Conservation (phyloP, 2,888 invertebrate genomes). For the Agrochola litura region DNA sequence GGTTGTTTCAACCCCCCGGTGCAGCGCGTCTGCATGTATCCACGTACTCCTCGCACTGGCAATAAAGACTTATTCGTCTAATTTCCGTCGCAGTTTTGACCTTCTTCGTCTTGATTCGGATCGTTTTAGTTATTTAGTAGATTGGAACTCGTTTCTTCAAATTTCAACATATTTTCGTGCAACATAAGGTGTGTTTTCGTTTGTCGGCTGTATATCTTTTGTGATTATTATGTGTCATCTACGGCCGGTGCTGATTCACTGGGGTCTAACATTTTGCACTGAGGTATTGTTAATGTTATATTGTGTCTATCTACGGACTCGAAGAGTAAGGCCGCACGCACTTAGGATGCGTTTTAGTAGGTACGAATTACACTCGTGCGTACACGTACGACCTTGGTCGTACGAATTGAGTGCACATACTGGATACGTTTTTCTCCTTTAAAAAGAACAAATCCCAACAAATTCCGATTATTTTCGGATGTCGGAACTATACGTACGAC, state of each 20-base stretch:
- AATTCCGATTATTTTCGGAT: no score
- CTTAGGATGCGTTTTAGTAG: no score
- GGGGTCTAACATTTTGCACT: constrained; percentile 59
- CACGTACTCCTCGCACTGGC: constrained; percentile 60
- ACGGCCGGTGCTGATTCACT: constrained; percentile 59
- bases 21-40: constrained; percentile 73
- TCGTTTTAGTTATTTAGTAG: constrained; percentile 71
- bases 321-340: neutral
- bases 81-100: constrained; percentile 78
- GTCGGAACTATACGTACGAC: no score
- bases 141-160: constrained; percentile 22
- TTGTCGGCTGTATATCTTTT: constrained; percentile 26
- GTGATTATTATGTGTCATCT: constrained; percentile 46
- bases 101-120: constrained; percentile 75
- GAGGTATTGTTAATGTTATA: constrained; percentile 49
- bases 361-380: no score
- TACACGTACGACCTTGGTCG: no score
- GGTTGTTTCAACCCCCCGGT: constrained; percentile 74
- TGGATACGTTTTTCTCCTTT: no score
- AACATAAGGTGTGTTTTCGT: constrained; percentile 47
- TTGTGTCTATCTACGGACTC: constrained; percentile 24
- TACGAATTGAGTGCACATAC: no score
- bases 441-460: no score
- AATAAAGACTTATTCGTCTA: constrained; percentile 75
- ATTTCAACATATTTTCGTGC: constrained; percentile 26